A percentile compares a stretch with the other conserved stretches of the same genome.
Evolutionary conservation across 2,797 vertebrate genomes (phyloP).

Genomic region (Xenopus petersii): DNA sequence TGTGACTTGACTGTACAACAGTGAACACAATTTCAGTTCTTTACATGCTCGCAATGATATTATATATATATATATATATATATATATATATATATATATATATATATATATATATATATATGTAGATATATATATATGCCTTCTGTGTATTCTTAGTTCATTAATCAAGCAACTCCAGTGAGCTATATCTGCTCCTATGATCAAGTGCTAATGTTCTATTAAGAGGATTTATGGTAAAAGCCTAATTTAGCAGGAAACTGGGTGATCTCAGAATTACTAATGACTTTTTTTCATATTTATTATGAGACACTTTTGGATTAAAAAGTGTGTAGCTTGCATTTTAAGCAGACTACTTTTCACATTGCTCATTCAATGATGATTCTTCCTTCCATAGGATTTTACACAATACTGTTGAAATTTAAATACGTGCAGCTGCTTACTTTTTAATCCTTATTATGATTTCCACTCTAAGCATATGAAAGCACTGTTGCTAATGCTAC

Average conservation of each 20-base stretch:
- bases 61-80: not conserved
- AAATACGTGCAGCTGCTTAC: too few species aligned
- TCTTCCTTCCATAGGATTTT: not conserved
- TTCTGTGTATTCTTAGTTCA: conserved; percentile 1
- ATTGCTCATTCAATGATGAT: not conserved
- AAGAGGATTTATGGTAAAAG: conserved; percentile 31
- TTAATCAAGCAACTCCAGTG: not conserved
- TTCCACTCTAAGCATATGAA: too few species aligned
- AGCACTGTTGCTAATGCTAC: too few species aligned
- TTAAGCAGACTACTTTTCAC: not conserved
- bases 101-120: conserved; percentile 5
- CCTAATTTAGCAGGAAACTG: conserved; percentile 1
- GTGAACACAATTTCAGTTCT: too few species aligned
- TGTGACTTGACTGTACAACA: too few species aligned
- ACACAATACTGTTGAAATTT: too few species aligned
- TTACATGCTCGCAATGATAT: too few species aligned
- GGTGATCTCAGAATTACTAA: conserved; percentile 3
- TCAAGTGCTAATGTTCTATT: conserved; percentile 12
- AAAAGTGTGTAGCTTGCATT: conserved; percentile 11
- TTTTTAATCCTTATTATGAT: too few species aligned
- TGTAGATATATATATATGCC: not conserved
- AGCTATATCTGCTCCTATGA: not conserved
- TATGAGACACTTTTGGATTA: conserved; percentile 2
- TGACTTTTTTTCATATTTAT: conserved; percentile 14
- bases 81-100: not conserved